phyloP scores from a whole-genome alignment of 2,113 vertebrate genomes.

The Zingel zingel region DNA sequence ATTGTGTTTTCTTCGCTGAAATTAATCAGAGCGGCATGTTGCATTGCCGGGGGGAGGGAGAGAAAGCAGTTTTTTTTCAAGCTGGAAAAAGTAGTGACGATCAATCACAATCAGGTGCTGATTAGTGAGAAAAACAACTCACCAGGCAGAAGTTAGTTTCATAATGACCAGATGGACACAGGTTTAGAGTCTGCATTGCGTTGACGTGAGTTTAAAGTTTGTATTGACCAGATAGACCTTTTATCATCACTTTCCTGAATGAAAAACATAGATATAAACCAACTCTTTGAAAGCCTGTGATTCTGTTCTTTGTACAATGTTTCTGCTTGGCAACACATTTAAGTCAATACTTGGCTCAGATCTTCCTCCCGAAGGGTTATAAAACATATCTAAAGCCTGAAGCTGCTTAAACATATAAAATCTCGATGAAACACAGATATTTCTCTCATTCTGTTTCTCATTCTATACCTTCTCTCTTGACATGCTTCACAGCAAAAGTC shows the following conservation, averaged over 20 bases:
- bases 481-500: slow-evolving; percentile 51
- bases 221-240: not conserved
- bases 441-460: slow-evolving; percentile 29
- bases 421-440: slow-evolving; percentile 13
- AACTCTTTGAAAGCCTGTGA: slow-evolving; percentile 1
- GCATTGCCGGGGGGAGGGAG: not conserved
- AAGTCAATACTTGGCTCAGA: slow-evolving; percentile 15
- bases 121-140: not conserved
- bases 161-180: not conserved
- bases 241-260: not conserved
- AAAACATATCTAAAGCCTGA: slow-evolving; percentile 22
- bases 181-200: not conserved
- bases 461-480: slow-evolving; percentile 38
- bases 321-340: not conserved
- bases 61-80: not conserved
- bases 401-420: slow-evolving; percentile 5
- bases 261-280: not conserved
- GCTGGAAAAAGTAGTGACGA: not conserved
- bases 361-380: slow-evolving; percentile 18
- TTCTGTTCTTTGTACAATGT: slow-evolving; percentile 9
- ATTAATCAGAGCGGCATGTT: slow-evolving; percentile 10
- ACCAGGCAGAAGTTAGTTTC: not conserved
- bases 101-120: slow-evolving; percentile 6
- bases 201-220: not conserved
- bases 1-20: not conserved